Evolutionary conservation across 2,113 vertebrate species (phyloP).

Genomic region (Phylloscopus whistleri): DNA sequence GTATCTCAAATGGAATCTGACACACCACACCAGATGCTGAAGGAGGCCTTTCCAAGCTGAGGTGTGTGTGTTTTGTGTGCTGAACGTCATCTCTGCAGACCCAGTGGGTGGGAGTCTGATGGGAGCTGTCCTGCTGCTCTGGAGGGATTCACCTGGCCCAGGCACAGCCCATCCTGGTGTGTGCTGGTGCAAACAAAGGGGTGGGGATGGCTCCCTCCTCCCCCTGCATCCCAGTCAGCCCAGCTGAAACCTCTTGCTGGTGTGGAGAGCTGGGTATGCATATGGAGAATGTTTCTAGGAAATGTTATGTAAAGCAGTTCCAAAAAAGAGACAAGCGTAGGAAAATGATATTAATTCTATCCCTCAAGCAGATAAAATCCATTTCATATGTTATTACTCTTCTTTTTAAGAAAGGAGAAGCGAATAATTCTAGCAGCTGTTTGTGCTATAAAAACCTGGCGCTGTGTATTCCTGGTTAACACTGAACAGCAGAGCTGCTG

Average conservation of each 20-base stretch:
- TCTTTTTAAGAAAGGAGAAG: conserved; percentile 26
- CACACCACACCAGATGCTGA: conserved; percentile 48
- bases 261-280: conserved; percentile 33
- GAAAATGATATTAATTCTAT: conserved; percentile 71
- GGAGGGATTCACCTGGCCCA: conserved; percentile 24
- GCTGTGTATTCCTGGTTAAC: background rate
- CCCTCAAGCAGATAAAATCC: conserved; percentile 67
- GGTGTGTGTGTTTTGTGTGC: conserved; percentile 50
- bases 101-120: background rate
- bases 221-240: background rate
- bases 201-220: background rate
- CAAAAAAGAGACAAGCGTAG: conserved; percentile 63
- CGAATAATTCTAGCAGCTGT: conserved; percentile 65
- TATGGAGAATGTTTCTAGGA: conserved; percentile 69
- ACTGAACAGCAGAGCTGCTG: conserved; percentile 44
- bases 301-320: conserved; percentile 63
- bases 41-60: conserved; percentile 44
- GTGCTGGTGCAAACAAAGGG: background rate
- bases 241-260: background rate
- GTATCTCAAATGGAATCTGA: conserved; percentile 59
- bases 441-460: conserved; percentile 61
- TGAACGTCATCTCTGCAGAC: conserved; percentile 17
- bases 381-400: conserved; percentile 63
- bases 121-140: conserved; percentile 49
- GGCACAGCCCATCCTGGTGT: background rate